A percentile compares a stretch with the other conserved stretches of the same genome.
Conservation (phyloP, 2,797 vertebrate genomes). For the Fringilla coelebs region DNA sequence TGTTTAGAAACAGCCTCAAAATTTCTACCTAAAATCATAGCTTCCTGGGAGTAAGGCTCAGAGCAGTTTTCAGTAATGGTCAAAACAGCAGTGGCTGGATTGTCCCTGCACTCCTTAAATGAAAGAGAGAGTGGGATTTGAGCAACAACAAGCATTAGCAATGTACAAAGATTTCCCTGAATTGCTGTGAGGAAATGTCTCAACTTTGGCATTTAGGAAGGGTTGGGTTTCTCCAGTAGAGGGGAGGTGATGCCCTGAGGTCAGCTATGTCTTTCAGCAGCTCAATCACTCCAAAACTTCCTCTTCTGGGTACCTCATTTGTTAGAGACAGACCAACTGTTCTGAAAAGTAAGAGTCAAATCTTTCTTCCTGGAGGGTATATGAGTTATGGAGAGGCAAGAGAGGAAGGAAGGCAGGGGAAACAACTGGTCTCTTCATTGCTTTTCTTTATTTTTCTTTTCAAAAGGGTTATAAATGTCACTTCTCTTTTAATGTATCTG, state of each 20-base stretch:
- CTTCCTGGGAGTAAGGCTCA: neutral
- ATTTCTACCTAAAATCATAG: neutral
- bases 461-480: constrained; percentile 34
- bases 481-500: neutral
- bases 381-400: neutral
- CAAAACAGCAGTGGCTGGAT: neutral
- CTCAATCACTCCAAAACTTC: neutral
- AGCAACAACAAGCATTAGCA: neutral
- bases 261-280: neutral
- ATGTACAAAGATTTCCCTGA: neutral
- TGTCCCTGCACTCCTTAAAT: neutral
- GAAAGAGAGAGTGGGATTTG: neutral
- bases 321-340: neutral
- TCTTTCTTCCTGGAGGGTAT: constrained; percentile 27
- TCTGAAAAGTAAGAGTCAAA: neutral
- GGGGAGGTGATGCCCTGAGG: neutral
- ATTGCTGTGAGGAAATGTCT: neutral
- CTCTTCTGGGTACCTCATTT: neutral
- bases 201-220: constrained; percentile 24
- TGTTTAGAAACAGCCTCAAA: neutral
- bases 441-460: constrained; percentile 47
- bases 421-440: constrained; percentile 24
- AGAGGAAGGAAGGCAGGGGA: neutral
- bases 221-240: neutral
- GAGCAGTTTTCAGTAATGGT: neutral